Evolutionary conservation across 92 coral and sea anemone species (phyloP).

Genomic region (Actinostola sp.): DNA sequence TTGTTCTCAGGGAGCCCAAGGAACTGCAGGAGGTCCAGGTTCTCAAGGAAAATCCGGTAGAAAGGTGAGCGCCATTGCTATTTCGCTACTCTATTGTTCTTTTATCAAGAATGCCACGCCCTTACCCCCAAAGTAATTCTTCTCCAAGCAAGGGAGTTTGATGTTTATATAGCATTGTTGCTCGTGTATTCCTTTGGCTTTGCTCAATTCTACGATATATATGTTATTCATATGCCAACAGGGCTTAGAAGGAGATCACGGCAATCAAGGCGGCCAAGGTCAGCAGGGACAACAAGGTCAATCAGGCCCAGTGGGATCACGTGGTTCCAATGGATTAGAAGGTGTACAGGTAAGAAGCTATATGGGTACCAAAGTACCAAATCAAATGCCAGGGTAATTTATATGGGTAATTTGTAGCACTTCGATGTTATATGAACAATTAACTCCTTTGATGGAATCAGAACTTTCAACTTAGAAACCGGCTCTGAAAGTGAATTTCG

Average conservation of each 20-base stretch:
- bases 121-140: too few relatives aligned
- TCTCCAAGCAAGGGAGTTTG: not conserved
- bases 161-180: not conserved
- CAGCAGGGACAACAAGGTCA: conserved; percentile 45
- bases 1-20: conserved; percentile 44
- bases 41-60: conserved; percentile 50
- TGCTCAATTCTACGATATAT: conserved; percentile 4
- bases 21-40: conserved; percentile 47
- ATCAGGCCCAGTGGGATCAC: conserved; percentile 35
- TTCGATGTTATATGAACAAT: too few relatives aligned
- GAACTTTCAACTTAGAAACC: too few relatives aligned
- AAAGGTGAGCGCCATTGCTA: conserved; percentile 33
- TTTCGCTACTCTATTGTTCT: not conserved
- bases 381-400: too few relatives aligned
- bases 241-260: conserved; percentile 40
- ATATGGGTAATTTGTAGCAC: too few relatives aligned
- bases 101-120: not conserved
- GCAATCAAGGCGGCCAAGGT: conserved; percentile 51
- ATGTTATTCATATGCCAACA: conserved; percentile 12
- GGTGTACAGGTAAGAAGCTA: conserved; percentile 18
- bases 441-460: too few relatives aligned
- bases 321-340: conserved; percentile 27
- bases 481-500: too few relatives aligned
- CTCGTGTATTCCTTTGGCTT: not conserved
- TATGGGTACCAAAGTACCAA: too few relatives aligned